Evolutionary conservation across 1,140 invertebrate species (phyloP), one percentile per base, ranked within the genome.

Genomic region (Drosophila lacertosa): DNA sequence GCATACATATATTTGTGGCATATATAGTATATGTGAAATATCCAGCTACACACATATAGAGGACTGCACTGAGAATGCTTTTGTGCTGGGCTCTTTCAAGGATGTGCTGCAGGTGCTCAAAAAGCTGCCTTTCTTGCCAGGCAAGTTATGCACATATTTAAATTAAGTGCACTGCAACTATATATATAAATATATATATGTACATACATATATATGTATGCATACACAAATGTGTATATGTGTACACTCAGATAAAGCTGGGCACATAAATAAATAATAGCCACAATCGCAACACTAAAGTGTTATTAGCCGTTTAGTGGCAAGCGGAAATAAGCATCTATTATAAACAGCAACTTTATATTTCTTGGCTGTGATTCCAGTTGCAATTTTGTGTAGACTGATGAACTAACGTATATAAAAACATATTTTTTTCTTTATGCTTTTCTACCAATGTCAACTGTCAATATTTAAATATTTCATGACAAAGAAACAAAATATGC

Each of bases 61-160:
- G 51, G 39, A 26, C 45, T 29, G 24, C 9, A 7, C 47, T 4
- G 42, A 32, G 32, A 80, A 81, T 74, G 78, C 78, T 82, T 82
- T 81, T 81, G 78, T 81, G 58, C 53, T 24, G 22, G 47, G 33
- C 47, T 54, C 71, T 69, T 53, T 50, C 77, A 77, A 68, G 78
- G 78, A 77, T 70, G n/a, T 29, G 55, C 69, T 77, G 79, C 79
- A 83, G 78, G 78, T 82, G 70, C 65, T 81, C 54, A 50, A 57
- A 64, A 65, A 50, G 51, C 60, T 51, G 22, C 35, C 59, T 63
- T 64, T 11, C 40, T 58, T 62, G 54, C 32, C 47, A 51, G 65
- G 65, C 71, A 78, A 78, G 65, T 62, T 81, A 71, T 83, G 65
- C 79, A 82, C 65, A 82, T 83, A 83, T 82, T 83, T 78, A 70